Conservation (phyloP, 2,113 vertebrate genomes). For the Amblyornis subalaris region DNA sequence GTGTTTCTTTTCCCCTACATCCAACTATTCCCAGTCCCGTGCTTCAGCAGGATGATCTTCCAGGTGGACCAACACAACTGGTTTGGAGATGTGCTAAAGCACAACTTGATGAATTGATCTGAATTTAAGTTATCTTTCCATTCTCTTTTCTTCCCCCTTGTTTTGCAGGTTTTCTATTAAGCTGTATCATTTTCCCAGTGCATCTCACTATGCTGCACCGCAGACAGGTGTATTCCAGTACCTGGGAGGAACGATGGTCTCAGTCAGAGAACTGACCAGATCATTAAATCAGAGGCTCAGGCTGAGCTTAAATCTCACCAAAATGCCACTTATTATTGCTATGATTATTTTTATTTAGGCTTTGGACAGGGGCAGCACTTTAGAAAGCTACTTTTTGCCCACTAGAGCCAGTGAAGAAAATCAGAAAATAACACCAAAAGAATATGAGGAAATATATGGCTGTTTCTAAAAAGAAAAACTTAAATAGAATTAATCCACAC, state of each 20-base stretch:
- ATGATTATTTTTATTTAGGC: neutral
- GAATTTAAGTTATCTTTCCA: neutral
- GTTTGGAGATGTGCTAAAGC: neutral
- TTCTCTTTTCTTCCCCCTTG: neutral
- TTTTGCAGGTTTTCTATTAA: neutral
- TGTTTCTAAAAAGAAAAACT: neutral
- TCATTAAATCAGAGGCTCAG: neutral
- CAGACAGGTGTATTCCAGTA: neutral
- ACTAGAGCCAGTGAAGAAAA: neutral
- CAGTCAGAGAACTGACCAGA: neutral
- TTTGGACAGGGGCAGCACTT: neutral
- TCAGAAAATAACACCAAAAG: neutral
- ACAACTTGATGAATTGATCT: rapidly evolving
- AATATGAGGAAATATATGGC: neutral
- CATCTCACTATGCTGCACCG: neutral
- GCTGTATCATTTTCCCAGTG: neutral
- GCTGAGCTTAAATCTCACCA: neutral
- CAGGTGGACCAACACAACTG: neutral
- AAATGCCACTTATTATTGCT: neutral
- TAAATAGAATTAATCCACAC: neutral
- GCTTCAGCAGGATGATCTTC: neutral
- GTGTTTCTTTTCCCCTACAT: neutral
- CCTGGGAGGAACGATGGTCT: neutral
- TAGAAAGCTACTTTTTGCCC: neutral
- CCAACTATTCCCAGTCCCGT: neutral